Percentiles rank a stretch among this genome's conserved stretches.
Conservation (phyloP, 2,888 invertebrate genomes). For the Cylloceria caligata region DNA sequence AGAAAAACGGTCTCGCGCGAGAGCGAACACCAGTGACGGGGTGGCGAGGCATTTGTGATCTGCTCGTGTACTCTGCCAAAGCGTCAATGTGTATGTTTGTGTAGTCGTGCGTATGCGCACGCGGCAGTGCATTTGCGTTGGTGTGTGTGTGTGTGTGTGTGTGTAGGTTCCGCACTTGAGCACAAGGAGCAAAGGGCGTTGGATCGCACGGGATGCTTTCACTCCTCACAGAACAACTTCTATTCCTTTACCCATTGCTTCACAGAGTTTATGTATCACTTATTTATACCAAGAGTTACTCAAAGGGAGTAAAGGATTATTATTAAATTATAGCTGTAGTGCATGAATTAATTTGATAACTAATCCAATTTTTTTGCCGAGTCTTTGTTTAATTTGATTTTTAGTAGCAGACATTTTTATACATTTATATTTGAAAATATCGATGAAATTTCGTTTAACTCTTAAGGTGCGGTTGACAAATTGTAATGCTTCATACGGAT, state of each 20-base stretch:
- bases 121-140: not conserved
- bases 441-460: too few relatives aligned
- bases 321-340: not conserved
- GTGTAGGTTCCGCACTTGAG: constrained; percentile 12
- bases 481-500: too few relatives aligned
- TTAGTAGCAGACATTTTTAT: too few relatives aligned
- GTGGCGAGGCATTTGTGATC: constrained; percentile 30
- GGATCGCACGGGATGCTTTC: constrained; percentile 26
- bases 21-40: constrained; percentile 60
- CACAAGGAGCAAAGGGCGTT: constrained; percentile 35
- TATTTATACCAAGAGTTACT: not conserved
- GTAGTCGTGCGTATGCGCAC: too few relatives aligned
- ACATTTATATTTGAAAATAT: too few relatives aligned
- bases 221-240: constrained; percentile 26
- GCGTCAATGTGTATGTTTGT: not conserved
- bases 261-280: constrained; percentile 10
- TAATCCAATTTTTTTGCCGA: not conserved
- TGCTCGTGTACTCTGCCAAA: constrained; percentile 19
- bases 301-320: not conserved
- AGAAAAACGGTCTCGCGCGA: constrained; percentile 80
- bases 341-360: not conserved
- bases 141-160: not conserved
- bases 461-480: too few relatives aligned
- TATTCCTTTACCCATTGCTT: constrained; percentile 36
- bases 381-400: not conserved